Conservation (phyloP, 1,140 invertebrate genomes). For the Nomia melanderi region DNA sequence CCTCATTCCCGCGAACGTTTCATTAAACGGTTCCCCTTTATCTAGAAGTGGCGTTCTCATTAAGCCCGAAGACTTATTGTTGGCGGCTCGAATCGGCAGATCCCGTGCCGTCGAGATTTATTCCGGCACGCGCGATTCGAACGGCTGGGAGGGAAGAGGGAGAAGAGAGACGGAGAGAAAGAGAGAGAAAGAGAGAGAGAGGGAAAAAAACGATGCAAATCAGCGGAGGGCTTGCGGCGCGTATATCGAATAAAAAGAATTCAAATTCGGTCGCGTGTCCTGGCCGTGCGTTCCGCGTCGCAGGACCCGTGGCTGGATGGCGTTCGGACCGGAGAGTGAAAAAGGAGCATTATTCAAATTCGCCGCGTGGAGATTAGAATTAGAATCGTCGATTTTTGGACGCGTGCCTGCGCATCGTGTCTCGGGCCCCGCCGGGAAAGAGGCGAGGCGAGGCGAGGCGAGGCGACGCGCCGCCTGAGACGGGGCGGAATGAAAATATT, state of each 20-base stretch:
- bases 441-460: neutral
- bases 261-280: conserved; percentile 74
- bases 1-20: no score
- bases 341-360: conserved; percentile 67
- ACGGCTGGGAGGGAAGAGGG: conserved; percentile 43
- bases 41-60: no score
- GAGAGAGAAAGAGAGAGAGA: no score
- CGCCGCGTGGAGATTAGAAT: conserved; percentile 72
- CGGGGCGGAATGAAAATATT: conserved; percentile 64
- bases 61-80: neutral
- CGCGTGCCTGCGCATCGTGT: conserved; percentile 70
- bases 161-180: no score
- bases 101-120: conserved; percentile 24
- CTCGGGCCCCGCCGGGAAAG: conserved; percentile 26
- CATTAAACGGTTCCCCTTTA: neutral
- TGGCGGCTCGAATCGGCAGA: neutral
- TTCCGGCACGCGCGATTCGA: conserved; percentile 44
- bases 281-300: conserved; percentile 14
- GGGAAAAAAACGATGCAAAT: conserved; percentile 72
- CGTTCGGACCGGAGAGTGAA: conserved; percentile 19
- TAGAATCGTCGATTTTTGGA: conserved; percentile 72
- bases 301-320: conserved; percentile 1
- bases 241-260: conserved; percentile 63
- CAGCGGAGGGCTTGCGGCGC: conserved; percentile 50
- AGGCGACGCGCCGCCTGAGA: conserved; percentile 8